Conservation (phyloP, 1,140 invertebrate species). For the Drosophila takahashii region DNA sequence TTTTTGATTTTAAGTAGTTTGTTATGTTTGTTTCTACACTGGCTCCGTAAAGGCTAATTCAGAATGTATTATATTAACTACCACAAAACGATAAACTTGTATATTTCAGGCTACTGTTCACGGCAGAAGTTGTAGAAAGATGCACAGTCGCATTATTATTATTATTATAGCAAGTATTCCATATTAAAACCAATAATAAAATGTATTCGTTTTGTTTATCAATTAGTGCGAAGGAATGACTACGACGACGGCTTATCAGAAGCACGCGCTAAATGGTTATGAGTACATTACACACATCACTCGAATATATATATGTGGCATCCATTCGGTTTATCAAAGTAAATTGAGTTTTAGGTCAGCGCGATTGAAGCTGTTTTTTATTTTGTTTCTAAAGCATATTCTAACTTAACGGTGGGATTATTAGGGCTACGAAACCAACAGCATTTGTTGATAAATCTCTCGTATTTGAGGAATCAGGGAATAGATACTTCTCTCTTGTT, state of each 20-base stretch:
- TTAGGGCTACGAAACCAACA: too few species aligned
- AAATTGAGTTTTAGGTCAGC: neutral
- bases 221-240: conserved; percentile 30
- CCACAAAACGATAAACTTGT: conserved; percentile 66
- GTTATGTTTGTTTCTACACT: conserved; percentile 64
- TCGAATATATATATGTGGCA: neutral
- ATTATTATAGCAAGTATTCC: conserved; percentile 75
- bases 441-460: too few species aligned
- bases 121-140: conserved; percentile 59
- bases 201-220: conserved; percentile 71
- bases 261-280: conserved; percentile 35
- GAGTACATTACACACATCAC: conserved; percentile 5
- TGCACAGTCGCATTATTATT: conserved; percentile 67
- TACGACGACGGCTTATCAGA: conserved; percentile 23
- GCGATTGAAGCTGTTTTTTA: neutral
- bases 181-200: conserved; percentile 63
- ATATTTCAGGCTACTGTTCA: conserved; percentile 68
- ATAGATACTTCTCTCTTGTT: too few species aligned
- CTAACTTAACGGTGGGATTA: too few species aligned
- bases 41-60: conserved; percentile 57
- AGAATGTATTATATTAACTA: conserved; percentile 78
- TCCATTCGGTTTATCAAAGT: conserved; percentile 5
- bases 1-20: conserved; percentile 44
- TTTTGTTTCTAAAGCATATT: too few species aligned
- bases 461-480: too few species aligned